Evolutionary conservation across 2,113 vertebrate species (phyloP).

Genomic region (Tragelaphus scriptus): DNA sequence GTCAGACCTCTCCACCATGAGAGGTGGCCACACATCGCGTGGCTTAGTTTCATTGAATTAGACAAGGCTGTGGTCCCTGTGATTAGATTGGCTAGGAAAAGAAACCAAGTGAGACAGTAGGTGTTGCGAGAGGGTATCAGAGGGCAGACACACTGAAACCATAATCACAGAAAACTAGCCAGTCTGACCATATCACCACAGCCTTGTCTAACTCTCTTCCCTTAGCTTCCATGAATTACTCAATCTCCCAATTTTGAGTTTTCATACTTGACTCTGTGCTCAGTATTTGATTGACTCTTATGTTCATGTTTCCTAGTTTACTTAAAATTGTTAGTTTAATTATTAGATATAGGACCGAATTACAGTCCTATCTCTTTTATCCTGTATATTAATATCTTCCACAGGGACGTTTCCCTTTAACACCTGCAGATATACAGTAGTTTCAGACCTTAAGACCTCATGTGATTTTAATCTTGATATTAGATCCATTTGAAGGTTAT

Average conservation of each 20-base stretch:
- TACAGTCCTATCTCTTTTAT: not conserved
- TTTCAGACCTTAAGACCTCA: not conserved
- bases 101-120: too few species aligned
- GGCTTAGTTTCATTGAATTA: too few species aligned
- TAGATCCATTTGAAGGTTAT: not conserved
- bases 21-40: too few species aligned
- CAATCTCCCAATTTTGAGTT: not conserved
- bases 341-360: not conserved
- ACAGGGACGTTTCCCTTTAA: not conserved
- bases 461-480: constrained; percentile 15
- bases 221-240: not conserved
- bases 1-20: too few species aligned
- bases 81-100: too few species aligned
- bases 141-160: too few species aligned
- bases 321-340: not conserved
- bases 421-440: accelerated
- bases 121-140: too few species aligned
- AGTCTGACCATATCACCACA: too few species aligned
- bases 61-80: too few species aligned
- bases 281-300: not conserved
- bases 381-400: not conserved
- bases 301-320: not conserved
- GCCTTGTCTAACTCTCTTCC: not conserved
- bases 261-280: not conserved
- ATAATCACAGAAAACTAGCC: too few species aligned